These are phyloP conservation scores for Drosophila austrosaltans DNA, from an alignment of 2,888 invertebrate genomes.

Conservation along the genomic window DNA sequence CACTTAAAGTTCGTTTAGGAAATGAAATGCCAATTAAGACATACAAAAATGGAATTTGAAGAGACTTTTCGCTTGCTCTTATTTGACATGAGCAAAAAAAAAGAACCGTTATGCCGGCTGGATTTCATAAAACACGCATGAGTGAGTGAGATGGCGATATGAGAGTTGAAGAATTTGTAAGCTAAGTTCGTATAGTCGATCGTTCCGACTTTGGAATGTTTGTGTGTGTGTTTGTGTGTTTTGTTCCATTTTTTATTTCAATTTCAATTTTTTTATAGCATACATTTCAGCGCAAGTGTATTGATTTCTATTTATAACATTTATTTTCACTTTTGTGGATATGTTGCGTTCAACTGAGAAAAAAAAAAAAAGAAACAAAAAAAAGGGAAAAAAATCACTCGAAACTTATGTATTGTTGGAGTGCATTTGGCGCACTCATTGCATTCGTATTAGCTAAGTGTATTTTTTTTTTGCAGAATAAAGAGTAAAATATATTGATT, in stretches of 20 bases:
- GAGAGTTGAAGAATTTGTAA: slow-evolving; percentile 12
- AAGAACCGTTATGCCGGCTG: too few relatives aligned
- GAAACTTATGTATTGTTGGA: slow-evolving; percentile 37
- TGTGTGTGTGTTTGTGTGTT: neutral
- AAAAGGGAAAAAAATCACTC: slow-evolving; percentile 19
- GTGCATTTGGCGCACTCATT: neutral
- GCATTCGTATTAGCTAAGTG: slow-evolving; percentile 24
- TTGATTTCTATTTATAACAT: neutral
- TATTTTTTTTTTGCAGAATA: neutral
- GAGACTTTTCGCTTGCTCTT: too few relatives aligned
- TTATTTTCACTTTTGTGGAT: slow-evolving; percentile 47
- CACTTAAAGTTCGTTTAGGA: too few relatives aligned
- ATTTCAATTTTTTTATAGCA: neutral
- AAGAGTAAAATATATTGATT: slow-evolving; percentile 9
- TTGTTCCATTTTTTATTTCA: neutral
- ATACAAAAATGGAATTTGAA: too few relatives aligned
- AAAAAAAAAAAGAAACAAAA: neutral
- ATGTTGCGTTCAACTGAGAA: slow-evolving; percentile 65
- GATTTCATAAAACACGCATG: too few relatives aligned
- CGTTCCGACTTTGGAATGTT: slow-evolving; percentile 9
- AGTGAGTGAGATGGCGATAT: neutral
- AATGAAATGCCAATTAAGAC: too few relatives aligned
- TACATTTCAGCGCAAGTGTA: neutral
- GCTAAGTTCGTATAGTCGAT: neutral
- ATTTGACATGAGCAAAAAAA: too few relatives aligned